Percentiles rank a stretch among this genome's conserved stretches.
phyloP scores from a whole-genome alignment of 2,888 invertebrate species.

The Napeogenes sylphis region DNA sequence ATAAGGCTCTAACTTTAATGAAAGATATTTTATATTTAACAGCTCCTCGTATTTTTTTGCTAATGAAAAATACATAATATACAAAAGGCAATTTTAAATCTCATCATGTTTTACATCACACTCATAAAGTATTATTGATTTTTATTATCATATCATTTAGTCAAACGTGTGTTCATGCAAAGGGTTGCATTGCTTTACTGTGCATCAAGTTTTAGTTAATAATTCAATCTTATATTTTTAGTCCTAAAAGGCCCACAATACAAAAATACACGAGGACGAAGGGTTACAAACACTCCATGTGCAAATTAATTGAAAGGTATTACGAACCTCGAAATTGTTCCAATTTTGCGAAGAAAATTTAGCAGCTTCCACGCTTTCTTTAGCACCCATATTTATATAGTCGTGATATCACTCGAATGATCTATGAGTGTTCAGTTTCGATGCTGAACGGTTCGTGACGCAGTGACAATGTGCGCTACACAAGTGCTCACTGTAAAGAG shows the following conservation, averaged over 20 bases:
- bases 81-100: not conserved
- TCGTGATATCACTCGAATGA: slow-evolving; percentile 72
- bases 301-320: slow-evolving; percentile 73
- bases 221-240: slow-evolving; percentile 44
- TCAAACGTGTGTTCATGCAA: slow-evolving; percentile 62
- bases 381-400: slow-evolving; percentile 84
- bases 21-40: slow-evolving; percentile 1
- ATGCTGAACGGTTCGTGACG: slow-evolving; percentile 69
- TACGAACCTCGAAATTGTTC: slow-evolving; percentile 88
- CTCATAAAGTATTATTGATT: not conserved
- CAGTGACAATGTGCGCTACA: slow-evolving; percentile 65
- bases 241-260: slow-evolving; percentile 40
- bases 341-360: slow-evolving; percentile 89
- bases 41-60: not conserved
- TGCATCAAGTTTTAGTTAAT: slow-evolving; percentile 56
- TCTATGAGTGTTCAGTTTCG: slow-evolving; percentile 67
- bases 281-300: slow-evolving; percentile 74
- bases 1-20: slow-evolving; percentile 1
- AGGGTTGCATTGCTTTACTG: slow-evolving; percentile 50
- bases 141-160: slow-evolving; percentile 33
- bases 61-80: slow-evolving; percentile 6
- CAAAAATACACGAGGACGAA: slow-evolving; percentile 66
- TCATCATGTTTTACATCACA: not conserved
- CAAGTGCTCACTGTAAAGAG: slow-evolving; percentile 62
- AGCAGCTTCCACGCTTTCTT: slow-evolving; percentile 89